Evolutionary conservation across 2,797 vertebrate species (phyloP).

Genomic region (Lutjanus campechanus): DNA sequence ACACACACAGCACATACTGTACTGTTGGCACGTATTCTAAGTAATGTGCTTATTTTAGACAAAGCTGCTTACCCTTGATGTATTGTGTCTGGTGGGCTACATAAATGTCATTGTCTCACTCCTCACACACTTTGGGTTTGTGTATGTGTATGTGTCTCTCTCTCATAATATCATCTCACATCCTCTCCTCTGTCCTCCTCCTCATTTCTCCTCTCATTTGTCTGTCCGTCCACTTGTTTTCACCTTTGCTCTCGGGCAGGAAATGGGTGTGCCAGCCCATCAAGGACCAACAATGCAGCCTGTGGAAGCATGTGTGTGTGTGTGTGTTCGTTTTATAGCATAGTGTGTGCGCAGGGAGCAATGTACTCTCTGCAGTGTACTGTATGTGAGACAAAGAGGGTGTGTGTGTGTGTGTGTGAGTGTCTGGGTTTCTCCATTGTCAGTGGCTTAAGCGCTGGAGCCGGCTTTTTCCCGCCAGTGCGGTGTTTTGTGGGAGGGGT

Average conservation of each 20-base stretch:
- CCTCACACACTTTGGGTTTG: conserved; percentile 7
- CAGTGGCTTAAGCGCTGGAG: conserved; percentile 57
- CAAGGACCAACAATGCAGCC: conserved; percentile 42
- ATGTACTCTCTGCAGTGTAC: conserved; percentile 48
- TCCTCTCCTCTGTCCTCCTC: background rate
- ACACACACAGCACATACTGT: conserved; percentile 13
- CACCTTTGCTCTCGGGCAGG: conserved; percentile 63
- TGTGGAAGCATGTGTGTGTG: conserved; percentile 8
- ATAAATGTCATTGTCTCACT: conserved; percentile 44
- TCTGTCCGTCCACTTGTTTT: conserved; percentile 47
- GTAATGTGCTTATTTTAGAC: conserved; percentile 69
- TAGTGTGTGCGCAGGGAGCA: conserved; percentile 23
- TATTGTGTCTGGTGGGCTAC: conserved; percentile 50
- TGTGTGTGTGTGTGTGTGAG: conserved; percentile 34
- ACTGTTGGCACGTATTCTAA: conserved; percentile 49
- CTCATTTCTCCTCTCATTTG: conserved; percentile 23
- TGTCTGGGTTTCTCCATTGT: conserved; percentile 62
- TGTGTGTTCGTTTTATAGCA: conserved; percentile 26
- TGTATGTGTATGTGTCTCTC: background rate
- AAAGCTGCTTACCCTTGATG: conserved; percentile 46
- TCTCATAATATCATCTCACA: background rate
- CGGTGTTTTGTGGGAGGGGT: conserved; percentile 80
- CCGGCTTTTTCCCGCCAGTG: conserved; percentile 86
- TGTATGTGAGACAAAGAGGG: conserved; percentile 56
- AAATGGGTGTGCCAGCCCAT: conserved; percentile 60